Conservation (phyloP, 1,140 invertebrate genomes). For the Archivesica marissinica region DNA sequence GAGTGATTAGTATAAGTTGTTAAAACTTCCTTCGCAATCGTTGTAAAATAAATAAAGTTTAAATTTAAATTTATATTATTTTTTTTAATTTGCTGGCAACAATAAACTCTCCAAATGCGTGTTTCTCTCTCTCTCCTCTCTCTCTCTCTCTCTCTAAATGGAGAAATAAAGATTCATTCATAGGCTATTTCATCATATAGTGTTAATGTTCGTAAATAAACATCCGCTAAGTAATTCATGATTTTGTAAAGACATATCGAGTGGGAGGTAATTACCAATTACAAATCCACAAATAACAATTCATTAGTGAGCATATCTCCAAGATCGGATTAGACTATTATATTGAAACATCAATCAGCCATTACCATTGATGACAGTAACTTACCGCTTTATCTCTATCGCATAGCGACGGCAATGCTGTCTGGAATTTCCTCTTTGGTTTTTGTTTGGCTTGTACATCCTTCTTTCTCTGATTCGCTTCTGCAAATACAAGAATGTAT, state of each 20-base stretch:
- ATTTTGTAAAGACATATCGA: no score
- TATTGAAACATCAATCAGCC: no score
- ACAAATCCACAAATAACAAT: no score
- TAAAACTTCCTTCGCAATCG: no score
- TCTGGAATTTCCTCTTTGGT: not conserved
- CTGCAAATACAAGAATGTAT: not conserved
- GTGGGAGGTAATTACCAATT: no score
- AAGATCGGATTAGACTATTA: no score
- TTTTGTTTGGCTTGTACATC: not conserved
- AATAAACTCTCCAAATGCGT: not conserved
- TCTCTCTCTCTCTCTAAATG: not conserved
- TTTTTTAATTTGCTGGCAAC: not conserved
- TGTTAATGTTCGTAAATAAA: no score
- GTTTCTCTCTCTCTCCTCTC: not conserved
- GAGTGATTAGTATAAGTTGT: no score
- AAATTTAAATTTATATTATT: not conserved
- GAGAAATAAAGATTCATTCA: no score
- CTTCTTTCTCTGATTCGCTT: not conserved
- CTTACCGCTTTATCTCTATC: constrained; percentile 5
- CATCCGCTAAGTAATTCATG: no score
- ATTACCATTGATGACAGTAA: not conserved
- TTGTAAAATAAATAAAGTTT: not conserved
- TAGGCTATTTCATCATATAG: no score
- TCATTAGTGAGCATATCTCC: no score
- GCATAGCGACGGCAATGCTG: not conserved